phyloP scores from a whole-genome alignment of 2,888 invertebrate genomes.

The Idaea straminata region DNA sequence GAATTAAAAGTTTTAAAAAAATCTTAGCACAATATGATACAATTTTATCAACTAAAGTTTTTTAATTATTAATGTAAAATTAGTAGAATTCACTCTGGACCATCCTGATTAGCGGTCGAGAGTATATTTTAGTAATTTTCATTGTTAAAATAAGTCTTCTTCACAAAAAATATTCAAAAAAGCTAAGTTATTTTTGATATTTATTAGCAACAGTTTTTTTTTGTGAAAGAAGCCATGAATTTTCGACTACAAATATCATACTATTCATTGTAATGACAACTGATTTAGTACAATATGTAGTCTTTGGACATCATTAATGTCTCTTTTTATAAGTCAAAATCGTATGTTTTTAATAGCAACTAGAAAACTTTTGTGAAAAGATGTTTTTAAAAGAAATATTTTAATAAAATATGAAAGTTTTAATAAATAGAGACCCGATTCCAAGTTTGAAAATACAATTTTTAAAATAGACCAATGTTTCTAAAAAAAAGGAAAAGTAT shows the following conservation, averaged over 20 bases:
- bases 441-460: too few species aligned
- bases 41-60: conserved; percentile 2
- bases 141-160: conserved; percentile 2
- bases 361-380: too few species aligned
- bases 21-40: conserved; percentile 5
- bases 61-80: background rate
- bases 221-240: conserved; percentile 1
- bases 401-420: background rate
- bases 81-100: background rate
- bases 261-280: conserved; percentile 57
- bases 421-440: too few species aligned
- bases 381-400: background rate
- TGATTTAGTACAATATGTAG: conserved; percentile 63
- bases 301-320: conserved; percentile 23
- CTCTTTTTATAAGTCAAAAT: background rate
- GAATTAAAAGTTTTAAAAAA: background rate
- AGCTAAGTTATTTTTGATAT: background rate
- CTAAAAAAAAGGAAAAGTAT: conserved; percentile 13
- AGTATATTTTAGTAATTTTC: conserved; percentile 8
- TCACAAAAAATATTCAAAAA: conserved; percentile 6
- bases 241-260: conserved; percentile 56
- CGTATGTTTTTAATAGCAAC: background rate
- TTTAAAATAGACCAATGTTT: background rate
- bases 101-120: background rate
- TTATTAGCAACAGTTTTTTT: background rate